Percentiles rank a stretch among this genome's conserved stretches.
Evolutionary conservation across 2,888 invertebrate species (phyloP).

Genomic region (Microctonus hyperodae): DNA sequence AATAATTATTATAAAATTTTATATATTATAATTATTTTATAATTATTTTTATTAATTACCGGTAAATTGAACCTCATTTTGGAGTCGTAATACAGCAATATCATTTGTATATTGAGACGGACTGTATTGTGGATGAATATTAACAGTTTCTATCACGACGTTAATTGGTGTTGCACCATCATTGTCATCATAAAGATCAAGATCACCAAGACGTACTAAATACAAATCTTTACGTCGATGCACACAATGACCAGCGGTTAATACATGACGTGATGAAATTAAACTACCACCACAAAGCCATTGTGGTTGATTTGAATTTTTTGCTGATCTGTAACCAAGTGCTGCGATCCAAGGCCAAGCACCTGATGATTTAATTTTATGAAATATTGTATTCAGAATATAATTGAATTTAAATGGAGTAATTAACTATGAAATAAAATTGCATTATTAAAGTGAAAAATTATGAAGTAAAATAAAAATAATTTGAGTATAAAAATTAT

Average conservation of each 20-base stretch:
- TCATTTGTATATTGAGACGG: conserved; percentile 73
- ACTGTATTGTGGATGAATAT: conserved; percentile 75
- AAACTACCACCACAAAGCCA: conserved; percentile 76
- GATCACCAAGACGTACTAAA: conserved; percentile 78
- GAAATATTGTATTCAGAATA: too few species aligned
- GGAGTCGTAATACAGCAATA: conserved; percentile 77
- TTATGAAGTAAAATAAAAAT: too few species aligned
- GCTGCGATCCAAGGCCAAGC: conserved; percentile 84
- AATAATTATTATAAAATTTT: neutral
- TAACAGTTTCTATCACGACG: conserved; percentile 68
- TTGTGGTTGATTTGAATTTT: conserved; percentile 60
- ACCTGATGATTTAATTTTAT: too few species aligned
- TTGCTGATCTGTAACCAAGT: conserved; percentile 71
- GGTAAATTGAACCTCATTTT: conserved; percentile 67
- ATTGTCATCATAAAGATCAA: conserved; percentile 72
- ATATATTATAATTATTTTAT: neutral
- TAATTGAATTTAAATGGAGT: too few species aligned
- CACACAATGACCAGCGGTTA: conserved; percentile 84
- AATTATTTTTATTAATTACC: too few species aligned
- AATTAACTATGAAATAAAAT: too few species aligned
- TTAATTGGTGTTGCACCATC: conserved; percentile 71
- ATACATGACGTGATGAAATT: conserved; percentile 72
- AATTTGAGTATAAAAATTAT: too few species aligned
- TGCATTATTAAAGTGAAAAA: too few species aligned
- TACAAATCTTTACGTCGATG: conserved; percentile 69